phyloP scores from a whole-genome alignment of 35 echinoderm and acorn worm species.

The Ophiothrix spiculata region DNA sequence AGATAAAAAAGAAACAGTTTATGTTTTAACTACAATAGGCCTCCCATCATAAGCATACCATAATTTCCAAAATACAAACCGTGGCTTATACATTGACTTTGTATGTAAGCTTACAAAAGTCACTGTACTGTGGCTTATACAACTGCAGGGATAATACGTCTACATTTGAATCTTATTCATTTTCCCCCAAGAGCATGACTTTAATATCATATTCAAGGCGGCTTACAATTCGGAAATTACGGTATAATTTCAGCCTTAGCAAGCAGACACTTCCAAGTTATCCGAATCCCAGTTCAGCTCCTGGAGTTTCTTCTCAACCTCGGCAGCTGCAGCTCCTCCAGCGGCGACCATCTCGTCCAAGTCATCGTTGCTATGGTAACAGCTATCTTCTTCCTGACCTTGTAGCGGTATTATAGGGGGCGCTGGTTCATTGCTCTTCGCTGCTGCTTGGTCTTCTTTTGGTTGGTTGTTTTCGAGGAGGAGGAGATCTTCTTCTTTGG shows the following conservation, averaged over 20 bases:
- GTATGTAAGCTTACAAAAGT: too few species aligned
- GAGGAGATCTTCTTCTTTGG: conserved; percentile 17
- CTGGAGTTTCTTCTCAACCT: conserved; percentile 22
- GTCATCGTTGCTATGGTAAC: conserved; percentile 99
- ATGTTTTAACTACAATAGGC: too few species aligned
- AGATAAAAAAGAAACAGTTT: too few species aligned
- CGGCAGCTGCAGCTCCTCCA: conserved; percentile 23
- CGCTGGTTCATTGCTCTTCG: neutral
- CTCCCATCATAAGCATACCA: too few species aligned
- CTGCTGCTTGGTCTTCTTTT: neutral
- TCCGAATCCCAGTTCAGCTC: conserved; percentile 80
- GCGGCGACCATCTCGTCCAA: conserved; percentile 60
- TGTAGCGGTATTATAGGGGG: conserved; percentile 24
- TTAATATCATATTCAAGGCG: neutral
- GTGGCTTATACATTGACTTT: too few species aligned
- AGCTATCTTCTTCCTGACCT: conserved; percentile 98
- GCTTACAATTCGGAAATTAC: neutral
- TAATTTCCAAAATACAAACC: too few species aligned
- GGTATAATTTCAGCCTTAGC: conserved; percentile 22
- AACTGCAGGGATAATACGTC: too few species aligned
- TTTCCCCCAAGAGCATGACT: neutral
- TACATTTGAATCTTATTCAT: neutral
- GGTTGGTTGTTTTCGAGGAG: neutral
- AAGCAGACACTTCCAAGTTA: conserved; percentile 79
- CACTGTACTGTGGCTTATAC: too few species aligned